Conservation (phyloP, 2,797 vertebrate genomes). For the Myiothlypis coronata region DNA sequence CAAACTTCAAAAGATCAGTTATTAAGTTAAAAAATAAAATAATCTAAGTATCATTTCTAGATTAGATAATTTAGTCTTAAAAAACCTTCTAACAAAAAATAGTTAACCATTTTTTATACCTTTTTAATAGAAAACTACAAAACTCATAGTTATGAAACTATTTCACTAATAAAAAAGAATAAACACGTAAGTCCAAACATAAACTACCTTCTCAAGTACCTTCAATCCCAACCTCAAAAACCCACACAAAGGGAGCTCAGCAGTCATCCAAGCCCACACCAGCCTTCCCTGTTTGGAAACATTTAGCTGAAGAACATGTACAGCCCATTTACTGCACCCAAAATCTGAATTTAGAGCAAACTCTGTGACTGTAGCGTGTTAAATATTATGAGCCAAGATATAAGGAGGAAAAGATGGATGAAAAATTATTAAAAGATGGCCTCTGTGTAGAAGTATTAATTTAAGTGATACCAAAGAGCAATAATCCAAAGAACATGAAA, state of each 20-base stretch:
- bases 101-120: background rate
- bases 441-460: background rate
- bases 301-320: background rate
- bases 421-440: background rate
- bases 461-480: background rate
- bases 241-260: background rate
- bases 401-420: background rate
- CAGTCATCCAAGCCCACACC: background rate
- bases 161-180: background rate
- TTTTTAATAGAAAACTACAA: background rate
- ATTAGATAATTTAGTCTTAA: background rate
- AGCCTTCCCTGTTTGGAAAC: background rate
- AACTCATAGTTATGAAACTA: background rate
- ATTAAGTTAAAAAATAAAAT: background rate
- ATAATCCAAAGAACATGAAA: background rate
- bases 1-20: background rate
- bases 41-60: background rate
- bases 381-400: background rate
- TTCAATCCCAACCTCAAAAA: background rate
- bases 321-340: background rate
- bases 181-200: background rate
- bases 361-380: background rate
- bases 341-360: background rate
- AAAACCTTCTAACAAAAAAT: background rate
- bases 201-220: background rate